phyloP scores from a whole-genome alignment of 2,888 invertebrate genomes.

The Napeogenes inachia region DNA sequence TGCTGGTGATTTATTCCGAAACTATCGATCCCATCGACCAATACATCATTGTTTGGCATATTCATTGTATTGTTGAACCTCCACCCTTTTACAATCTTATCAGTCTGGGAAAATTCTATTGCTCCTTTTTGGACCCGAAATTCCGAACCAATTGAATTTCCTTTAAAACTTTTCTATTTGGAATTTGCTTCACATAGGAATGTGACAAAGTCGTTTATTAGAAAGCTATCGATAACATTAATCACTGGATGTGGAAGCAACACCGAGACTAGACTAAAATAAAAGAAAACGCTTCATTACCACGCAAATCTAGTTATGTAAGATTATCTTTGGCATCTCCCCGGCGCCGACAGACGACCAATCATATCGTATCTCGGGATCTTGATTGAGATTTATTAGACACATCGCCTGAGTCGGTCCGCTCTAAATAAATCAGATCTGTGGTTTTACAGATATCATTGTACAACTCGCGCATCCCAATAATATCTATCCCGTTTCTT shows the following conservation, averaged over 20 bases:
- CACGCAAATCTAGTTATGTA: constrained; percentile 65
- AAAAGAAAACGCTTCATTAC: constrained; percentile 57
- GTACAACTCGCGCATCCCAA: constrained; percentile 28
- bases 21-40: constrained; percentile 45
- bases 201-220: constrained; percentile 21
- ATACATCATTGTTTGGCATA: constrained; percentile 51
- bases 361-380: constrained; percentile 61
- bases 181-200: constrained; percentile 4
- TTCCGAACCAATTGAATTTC: constrained; percentile 16
- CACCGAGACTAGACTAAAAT: constrained; percentile 4
- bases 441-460: constrained; percentile 38
- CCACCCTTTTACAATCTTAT: constrained; percentile 31
- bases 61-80: constrained; percentile 43
- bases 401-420: constrained; percentile 51
- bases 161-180: constrained; percentile 4
- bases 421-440: constrained; percentile 52
- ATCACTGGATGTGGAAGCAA: constrained; percentile 19
- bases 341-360: constrained; percentile 58
- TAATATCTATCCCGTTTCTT: constrained; percentile 21
- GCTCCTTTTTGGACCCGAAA: constrained; percentile 19
- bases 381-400: constrained; percentile 75
- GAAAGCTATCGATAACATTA: constrained; percentile 28
- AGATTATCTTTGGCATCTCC: constrained; percentile 42
- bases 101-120: constrained; percentile 21
- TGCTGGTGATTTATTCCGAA: constrained; percentile 48